These are phyloP conservation scores for Pogona vitticeps DNA, from an alignment of 2,113 vertebrate genomes.

Conservation along the genomic window DNA sequence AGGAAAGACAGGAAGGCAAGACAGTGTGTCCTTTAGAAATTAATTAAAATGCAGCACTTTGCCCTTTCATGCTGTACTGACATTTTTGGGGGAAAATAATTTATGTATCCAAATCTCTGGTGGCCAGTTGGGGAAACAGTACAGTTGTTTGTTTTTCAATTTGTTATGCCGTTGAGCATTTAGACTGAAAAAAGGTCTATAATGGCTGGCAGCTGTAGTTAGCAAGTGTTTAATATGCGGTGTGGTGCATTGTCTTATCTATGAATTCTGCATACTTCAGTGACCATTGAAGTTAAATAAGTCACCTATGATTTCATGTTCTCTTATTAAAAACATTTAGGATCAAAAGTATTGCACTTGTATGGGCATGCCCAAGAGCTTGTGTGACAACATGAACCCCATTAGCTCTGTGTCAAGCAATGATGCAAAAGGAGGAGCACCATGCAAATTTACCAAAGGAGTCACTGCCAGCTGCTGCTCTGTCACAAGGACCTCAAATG, in stretches of 20 bases:
- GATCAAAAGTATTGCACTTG: neutral
- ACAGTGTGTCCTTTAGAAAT: constrained; percentile 15
- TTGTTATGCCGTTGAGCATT: constrained; percentile 26
- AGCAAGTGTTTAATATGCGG: neutral
- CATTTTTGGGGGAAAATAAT: constrained; percentile 1
- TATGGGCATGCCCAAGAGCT: neutral
- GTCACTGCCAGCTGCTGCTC: neutral
- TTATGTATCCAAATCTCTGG: neutral
- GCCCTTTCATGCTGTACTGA: constrained; percentile 12
- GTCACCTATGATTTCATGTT: constrained; percentile 28
- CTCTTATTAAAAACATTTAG: constrained; percentile 25
- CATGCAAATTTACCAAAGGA: neutral
- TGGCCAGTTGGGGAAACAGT: neutral
- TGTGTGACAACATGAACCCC: neutral
- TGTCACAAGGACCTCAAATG: neutral
- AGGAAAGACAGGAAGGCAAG: neutral
- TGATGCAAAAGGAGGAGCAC: neutral
- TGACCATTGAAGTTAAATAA: constrained; percentile 16
- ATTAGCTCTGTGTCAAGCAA: neutral
- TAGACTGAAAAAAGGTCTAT: neutral
- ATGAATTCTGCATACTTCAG: constrained; percentile 22
- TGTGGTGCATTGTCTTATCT: neutral
- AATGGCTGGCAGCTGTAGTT: constrained; percentile 12
- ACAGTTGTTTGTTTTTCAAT: constrained; percentile 6
- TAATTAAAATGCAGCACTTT: constrained; percentile 30